Evolutionary conservation across 2,888 invertebrate genomes (phyloP).

Genomic region (Apamea crenata): DNA sequence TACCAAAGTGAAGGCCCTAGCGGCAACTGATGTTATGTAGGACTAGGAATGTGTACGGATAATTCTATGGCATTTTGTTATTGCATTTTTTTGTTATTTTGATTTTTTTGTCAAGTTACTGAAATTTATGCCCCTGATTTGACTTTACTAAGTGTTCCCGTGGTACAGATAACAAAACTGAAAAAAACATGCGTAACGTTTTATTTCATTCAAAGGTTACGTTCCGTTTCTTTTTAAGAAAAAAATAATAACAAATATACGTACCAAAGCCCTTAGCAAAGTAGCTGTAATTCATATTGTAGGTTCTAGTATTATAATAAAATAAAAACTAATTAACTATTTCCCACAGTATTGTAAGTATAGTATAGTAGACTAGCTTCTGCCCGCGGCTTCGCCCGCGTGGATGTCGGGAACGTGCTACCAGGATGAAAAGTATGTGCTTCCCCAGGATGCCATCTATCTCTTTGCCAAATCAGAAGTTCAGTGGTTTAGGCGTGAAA

Average conservation of each 20-base stretch:
- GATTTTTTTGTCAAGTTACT: not conserved
- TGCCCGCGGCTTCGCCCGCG: too few relatives aligned
- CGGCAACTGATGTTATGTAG: slow-evolving; percentile 32
- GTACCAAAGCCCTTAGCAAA: not conserved
- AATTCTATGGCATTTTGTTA: slow-evolving; percentile 46
- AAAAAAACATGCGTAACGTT: not conserved
- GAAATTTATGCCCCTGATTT: slow-evolving; percentile 35
- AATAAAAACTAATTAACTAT: not conserved
- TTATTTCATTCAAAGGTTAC: slow-evolving; percentile 3
- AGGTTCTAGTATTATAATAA: not conserved
- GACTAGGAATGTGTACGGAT: not conserved
- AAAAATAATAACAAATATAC: not conserved
- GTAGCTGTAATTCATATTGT: not conserved
- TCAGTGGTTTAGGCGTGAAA: too few relatives aligned
- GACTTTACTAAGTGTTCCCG: slow-evolving; percentile 9
- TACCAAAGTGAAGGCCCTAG: slow-evolving; percentile 20
- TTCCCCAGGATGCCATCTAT: too few relatives aligned
- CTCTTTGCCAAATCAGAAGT: too few relatives aligned
- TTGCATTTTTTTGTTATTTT: not conserved
- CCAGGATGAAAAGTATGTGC: too few relatives aligned
- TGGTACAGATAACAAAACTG: slow-evolving; percentile 4
- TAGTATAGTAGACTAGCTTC: too few relatives aligned
- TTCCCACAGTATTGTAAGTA: not conserved
- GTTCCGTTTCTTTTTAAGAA: not conserved
- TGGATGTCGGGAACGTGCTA: too few relatives aligned